These are phyloP conservation scores for Triplophysa yarkandensis DNA, from an alignment of 2,797 vertebrate species.

Conservation along the genomic window DNA sequence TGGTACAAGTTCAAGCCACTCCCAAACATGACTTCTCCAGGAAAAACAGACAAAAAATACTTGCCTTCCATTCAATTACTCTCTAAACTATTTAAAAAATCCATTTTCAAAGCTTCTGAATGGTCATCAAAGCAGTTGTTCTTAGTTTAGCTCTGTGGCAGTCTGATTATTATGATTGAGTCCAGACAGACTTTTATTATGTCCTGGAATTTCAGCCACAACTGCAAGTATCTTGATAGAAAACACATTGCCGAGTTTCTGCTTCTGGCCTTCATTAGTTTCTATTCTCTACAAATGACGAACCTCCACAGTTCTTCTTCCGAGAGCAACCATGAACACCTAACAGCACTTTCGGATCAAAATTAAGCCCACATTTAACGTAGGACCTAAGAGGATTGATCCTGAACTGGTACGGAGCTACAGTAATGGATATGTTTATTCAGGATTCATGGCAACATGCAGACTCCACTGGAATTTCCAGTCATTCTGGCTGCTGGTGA, in stretches of 20 bases:
- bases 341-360: neutral
- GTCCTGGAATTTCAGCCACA: constrained; percentile 74
- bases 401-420: neutral
- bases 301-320: constrained; percentile 5
- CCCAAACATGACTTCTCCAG: constrained; percentile 17
- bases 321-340: constrained; percentile 27
- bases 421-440: neutral
- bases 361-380: neutral
- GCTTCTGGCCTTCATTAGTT: constrained; percentile 62
- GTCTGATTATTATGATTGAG: constrained; percentile 69
- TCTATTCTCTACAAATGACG: constrained; percentile 8
- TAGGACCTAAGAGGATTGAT: neutral
- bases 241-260: constrained; percentile 69
- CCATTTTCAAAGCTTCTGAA: constrained; percentile 47
- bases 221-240: constrained; percentile 75
- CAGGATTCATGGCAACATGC: neutral
- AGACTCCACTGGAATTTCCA: constrained; percentile 4
- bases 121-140: constrained; percentile 60
- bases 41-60: constrained; percentile 44
- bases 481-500: constrained; percentile 7
- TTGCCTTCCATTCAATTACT: constrained; percentile 36
- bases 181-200: constrained; percentile 71
- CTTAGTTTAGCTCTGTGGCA: constrained; percentile 60
- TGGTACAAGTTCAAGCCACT: neutral
- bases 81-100: constrained; percentile 36